Evolutionary conservation across 2,888 invertebrate genomes (phyloP), one percentile per base, ranked within the genome.

Genomic region (Mimumesa dahlbomi): DNA sequence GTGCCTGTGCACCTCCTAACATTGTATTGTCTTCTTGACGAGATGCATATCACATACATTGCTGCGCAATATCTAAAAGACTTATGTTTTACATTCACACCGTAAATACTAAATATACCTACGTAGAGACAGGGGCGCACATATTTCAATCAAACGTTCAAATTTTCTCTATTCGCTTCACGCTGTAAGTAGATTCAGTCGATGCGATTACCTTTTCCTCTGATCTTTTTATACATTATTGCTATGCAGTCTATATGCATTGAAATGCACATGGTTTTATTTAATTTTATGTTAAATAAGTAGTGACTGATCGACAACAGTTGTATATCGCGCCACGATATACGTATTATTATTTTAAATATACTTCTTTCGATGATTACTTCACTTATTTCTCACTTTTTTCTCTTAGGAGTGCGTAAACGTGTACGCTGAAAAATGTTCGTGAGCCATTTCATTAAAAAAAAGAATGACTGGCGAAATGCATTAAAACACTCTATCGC

Each of bases 11-110:
- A 79, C 72, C 63, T 74, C 62, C 74, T 82, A 80, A 73, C 57
- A 61, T 67, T 49, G 82, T 85, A 85, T 85, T 85, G 84, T 85
- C 84, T 76, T 77, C 62, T 76, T 82, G 81, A 82, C 81, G 75
- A 83, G 77, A 83, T 84, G 73, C 71, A 77, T 85, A 86, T 86
- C 84, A 85, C 86, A 85, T 84, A 79, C 75, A 81, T 77, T 75
- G 63, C 75, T 79, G 68, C 67, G 76, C 77, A 74, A 71, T 74
- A 75, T 53, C 61, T 73, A 70, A 43, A 16, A 49, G 21, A 53
- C 38, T 53, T 58, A 56, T 43, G 43, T 9, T 25, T 40, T 64
- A 71, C 6, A 2, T 14, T 45, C 43, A 49, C 19, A 67, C 38
- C 6, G 38, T 34, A 50, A 13, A 65, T 62, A n/a, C 48, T 42